Evolutionary conservation across 2,113 vertebrate species (phyloP).

Genomic region (Carassius gibelio): DNA sequence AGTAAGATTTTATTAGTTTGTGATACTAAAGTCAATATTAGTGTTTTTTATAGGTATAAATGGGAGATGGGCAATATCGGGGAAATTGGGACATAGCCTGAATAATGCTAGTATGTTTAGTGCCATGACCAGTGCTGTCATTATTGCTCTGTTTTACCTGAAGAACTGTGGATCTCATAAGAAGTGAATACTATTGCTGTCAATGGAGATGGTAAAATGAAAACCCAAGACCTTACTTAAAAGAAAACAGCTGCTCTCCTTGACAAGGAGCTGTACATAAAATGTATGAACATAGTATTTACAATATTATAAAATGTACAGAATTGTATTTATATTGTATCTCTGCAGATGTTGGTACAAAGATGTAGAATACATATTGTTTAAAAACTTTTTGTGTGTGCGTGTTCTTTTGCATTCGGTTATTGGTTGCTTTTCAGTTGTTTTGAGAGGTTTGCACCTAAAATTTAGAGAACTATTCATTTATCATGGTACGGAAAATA

Average conservation of each 20-base stretch:
- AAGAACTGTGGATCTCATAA: constrained; percentile 63
- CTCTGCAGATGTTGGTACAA: constrained; percentile 86
- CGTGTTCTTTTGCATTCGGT: background rate
- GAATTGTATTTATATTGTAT: constrained; percentile 96
- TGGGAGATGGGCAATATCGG: constrained; percentile 49
- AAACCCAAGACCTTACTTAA: constrained; percentile 82
- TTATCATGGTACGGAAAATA: background rate
- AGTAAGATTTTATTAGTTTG: constrained; percentile 59
- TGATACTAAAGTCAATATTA: constrained; percentile 62
- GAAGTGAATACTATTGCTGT: constrained; percentile 74
- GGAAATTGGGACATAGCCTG: constrained; percentile 42
- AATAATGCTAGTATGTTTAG: constrained; percentile 61
- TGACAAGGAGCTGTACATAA: constrained; percentile 87
- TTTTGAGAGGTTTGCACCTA: background rate
- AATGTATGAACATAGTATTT: constrained; percentile 85
- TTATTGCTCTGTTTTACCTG: constrained; percentile 54
- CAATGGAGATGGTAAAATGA: constrained; percentile 74
- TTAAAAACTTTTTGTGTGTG: constrained; percentile 65
- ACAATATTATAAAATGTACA: constrained; percentile 89
- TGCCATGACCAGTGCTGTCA: constrained; percentile 52
- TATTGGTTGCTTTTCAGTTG: background rate
- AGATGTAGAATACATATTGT: constrained; percentile 91
- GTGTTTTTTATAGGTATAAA: constrained; percentile 51
- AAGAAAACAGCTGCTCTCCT: constrained; percentile 88
- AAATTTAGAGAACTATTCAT: background rate